Evolutionary conservation across 2,797 vertebrate species (phyloP), one percentile per base, ranked within the genome.

Genomic region (Cuniculus paca): DNA sequence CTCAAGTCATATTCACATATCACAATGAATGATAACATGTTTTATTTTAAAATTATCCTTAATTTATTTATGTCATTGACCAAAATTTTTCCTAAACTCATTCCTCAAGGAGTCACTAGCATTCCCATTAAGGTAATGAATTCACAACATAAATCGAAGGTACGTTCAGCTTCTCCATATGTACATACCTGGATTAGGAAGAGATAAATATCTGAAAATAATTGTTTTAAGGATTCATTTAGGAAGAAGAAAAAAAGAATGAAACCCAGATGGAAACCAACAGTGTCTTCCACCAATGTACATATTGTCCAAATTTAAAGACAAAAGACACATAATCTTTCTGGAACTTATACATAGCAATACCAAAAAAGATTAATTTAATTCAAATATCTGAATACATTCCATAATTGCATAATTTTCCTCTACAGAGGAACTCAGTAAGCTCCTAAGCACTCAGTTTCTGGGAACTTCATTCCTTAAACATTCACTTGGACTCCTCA

Each of bases 391-490:
- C 60, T 95, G 77, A 97, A 96, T 93, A 95, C 1, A 96, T 24
- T 3, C 34, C 6, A 28, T 58, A 94, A 95, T 95, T 96, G 63
- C 96, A 87, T 94, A 95, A 77, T 83, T 96, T 96, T 86, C 45
- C 60, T 91, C 74, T 91, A 94, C 95, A 83, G 68, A 92, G 96
- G 96, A 97, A 96, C 17, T 31, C 58, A 54, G 54, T 83, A 96
- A 94, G 80, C 34, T 81, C 52, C 31, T 68, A 95, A 94, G 75
- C 95, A 85, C 63, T 88, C 79, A 36, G 54, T 96, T 97, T 94
- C 96, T 96, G 82, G 79, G 82, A 97, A 95, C 17, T 45, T 97
- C 75, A 94, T 80, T 97, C 88, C 93, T 94, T 86, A 91, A 94
- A 77, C 50, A 85, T 95, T 93, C 85, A 80, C 61, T 93, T 17